Percentiles rank a stretch among this genome's conserved stretches.
phyloP scores from a whole-genome alignment of 2,888 invertebrate genomes.

The Drosophila helvetica region DNA sequence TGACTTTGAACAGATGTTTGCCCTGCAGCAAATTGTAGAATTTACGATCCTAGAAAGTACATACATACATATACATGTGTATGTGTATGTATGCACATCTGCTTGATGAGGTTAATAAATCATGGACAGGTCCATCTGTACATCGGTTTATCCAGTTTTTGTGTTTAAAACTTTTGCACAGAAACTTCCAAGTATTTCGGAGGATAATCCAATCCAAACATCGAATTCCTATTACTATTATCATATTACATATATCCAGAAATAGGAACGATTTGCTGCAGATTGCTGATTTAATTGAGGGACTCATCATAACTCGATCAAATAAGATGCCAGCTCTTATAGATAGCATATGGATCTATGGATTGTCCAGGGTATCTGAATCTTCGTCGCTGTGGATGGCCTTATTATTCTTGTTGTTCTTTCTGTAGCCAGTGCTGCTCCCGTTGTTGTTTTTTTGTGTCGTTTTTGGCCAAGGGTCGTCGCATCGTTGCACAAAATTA shows the following conservation, averaged over 20 bases:
- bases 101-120: neutral
- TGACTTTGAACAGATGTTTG: neutral
- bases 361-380: neutral
- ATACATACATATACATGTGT: neutral
- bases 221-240: no score
- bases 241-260: no score
- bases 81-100: neutral
- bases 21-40: neutral
- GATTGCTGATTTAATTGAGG: no score
- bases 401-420: conserved; percentile 32
- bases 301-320: no score
- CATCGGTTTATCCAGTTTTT: no score
- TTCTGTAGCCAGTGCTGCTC: conserved; percentile 18
- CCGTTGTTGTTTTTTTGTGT: conserved; percentile 15
- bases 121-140: neutral
- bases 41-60: neutral
- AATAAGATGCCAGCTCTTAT: no score
- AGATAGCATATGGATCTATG: no score
- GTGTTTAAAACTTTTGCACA: no score
- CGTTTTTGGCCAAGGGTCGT: conserved; percentile 74
- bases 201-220: neutral
- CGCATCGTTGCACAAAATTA: conserved; percentile 77
- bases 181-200: neutral
- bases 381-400: neutral
- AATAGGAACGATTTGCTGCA: no score